Percentiles rank a stretch among this genome's conserved stretches.
Conservation (phyloP, 2,797 vertebrate genomes). For the Spizella passerina region DNA sequence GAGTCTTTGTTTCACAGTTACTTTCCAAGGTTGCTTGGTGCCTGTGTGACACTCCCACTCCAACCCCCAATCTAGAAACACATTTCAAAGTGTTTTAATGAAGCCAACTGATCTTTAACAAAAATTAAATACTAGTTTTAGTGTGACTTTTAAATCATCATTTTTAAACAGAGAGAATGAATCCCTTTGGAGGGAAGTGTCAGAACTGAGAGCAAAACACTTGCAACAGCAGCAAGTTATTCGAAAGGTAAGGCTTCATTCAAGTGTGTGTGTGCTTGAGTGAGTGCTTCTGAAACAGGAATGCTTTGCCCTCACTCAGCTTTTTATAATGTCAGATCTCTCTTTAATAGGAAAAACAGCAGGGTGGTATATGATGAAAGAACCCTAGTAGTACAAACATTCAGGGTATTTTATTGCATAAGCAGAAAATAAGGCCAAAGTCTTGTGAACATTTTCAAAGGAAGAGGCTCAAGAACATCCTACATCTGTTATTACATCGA, state of each 20-base stretch:
- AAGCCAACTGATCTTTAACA: background rate
- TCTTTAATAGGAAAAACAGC: background rate
- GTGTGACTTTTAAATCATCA: background rate
- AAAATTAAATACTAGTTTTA: background rate
- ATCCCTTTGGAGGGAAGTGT: conserved; percentile 92
- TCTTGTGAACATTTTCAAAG: background rate
- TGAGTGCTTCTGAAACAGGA: background rate
- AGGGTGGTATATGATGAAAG: background rate
- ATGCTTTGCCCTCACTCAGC: background rate
- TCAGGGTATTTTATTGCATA: background rate
- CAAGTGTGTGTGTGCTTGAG: accelerated
- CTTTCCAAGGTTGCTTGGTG: background rate
- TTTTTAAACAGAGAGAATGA: conserved; percentile 89
- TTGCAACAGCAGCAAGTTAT: conserved; percentile 93
- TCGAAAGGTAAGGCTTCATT: conserved; percentile 83
- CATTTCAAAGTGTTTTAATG: background rate
- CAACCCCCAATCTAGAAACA: background rate
- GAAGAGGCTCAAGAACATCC: background rate
- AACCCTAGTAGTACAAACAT: background rate
- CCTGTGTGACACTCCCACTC: background rate
- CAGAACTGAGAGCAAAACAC: conserved; percentile 93
- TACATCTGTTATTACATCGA: background rate
- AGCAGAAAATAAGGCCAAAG: background rate
- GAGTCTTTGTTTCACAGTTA: background rate
- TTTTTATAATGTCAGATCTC: background rate